Conservation (phyloP, 1,140 invertebrate species). For the Grapholita molesta region DNA sequence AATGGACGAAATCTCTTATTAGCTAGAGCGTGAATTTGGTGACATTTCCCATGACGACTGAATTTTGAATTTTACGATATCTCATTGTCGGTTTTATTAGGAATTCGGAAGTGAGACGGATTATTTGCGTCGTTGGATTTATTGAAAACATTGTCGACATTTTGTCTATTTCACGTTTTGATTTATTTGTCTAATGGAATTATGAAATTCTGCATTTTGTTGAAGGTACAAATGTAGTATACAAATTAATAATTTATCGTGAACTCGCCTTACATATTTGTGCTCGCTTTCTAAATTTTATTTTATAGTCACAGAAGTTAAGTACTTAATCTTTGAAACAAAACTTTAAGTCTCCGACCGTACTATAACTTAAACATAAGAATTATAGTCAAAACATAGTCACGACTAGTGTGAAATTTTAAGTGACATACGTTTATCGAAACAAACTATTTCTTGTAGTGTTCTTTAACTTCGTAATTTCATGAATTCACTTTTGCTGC, state of each 20-base stretch:
- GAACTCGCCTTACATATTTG: no score
- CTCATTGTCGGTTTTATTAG: constrained; percentile 36
- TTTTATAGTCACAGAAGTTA: no score
- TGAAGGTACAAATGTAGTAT: not conserved
- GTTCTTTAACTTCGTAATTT: no score
- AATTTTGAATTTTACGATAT: constrained; percentile 57
- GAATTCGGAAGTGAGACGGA: constrained; percentile 61
- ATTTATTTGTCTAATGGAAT: not conserved
- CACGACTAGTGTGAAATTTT: no score
- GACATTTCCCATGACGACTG: constrained; percentile 71
- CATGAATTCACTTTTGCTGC: no score
- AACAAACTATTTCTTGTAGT: no score
- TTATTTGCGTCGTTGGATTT: constrained; percentile 48
- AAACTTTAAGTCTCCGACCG: no score
- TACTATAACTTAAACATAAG: no score
- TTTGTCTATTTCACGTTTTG: not conserved
- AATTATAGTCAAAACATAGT: no score
- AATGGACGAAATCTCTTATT: constrained; percentile 59
- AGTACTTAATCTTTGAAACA: no score
- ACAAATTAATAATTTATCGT: not conserved
- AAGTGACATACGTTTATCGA: no score
- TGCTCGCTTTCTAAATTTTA: no score
- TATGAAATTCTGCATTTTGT: not conserved
- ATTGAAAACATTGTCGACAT: not conserved
- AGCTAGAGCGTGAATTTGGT: constrained; percentile 54